Conservation (phyloP, 2,113 vertebrate genomes). For the Psilopsiagon aymara region DNA sequence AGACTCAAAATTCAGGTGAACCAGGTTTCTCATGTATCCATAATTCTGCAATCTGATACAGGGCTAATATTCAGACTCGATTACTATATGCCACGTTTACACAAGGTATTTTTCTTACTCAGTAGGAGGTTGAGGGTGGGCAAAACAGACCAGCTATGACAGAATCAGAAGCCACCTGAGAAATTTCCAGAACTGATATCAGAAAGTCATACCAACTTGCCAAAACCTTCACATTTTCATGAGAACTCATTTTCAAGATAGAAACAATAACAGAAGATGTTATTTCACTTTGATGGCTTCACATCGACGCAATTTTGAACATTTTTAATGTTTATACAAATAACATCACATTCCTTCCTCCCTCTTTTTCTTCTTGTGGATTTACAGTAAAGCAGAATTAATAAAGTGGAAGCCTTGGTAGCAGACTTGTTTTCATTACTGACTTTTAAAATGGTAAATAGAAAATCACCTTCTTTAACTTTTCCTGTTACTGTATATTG, state of each 20-base stretch:
- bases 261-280: neutral
- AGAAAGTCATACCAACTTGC: neutral
- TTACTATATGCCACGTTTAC: neutral
- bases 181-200: neutral
- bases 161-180: neutral
- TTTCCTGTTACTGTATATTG: neutral
- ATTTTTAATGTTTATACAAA: neutral
- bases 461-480: neutral
- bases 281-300: neutral
- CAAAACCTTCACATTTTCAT: neutral
- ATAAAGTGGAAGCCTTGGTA: neutral
- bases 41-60: neutral
- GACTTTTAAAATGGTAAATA: neutral
- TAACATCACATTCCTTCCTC: neutral
- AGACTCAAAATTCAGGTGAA: neutral
- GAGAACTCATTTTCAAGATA: neutral
- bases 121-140: neutral
- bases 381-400: neutral
- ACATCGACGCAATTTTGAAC: neutral
- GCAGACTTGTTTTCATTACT: neutral
- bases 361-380: neutral
- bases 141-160: neutral
- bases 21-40: neutral
- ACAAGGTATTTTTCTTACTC: neutral
- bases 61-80: neutral